Evolutionary conservation across 2,888 invertebrate species (phyloP).

Genomic region (Pollenia labialis): DNA sequence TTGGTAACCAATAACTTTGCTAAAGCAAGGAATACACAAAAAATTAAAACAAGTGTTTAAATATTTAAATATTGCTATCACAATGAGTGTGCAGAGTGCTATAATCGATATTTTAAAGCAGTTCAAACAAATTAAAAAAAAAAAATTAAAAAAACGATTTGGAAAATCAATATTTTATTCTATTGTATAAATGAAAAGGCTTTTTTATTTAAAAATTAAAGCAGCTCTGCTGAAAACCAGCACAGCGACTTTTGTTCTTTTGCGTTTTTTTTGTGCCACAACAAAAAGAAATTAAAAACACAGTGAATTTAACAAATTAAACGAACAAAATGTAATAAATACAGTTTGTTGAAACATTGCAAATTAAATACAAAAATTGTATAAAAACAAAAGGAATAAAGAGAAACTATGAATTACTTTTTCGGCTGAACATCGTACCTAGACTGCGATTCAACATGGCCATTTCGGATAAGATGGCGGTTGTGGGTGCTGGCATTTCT

Average conservation of each 20-base stretch:
- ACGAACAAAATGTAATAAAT: background rate
- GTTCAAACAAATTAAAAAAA: background rate
- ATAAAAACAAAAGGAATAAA: constrained; percentile 13
- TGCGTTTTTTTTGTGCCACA: background rate
- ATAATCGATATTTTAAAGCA: constrained; percentile 22
- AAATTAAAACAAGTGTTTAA: background rate
- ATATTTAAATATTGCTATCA: background rate
- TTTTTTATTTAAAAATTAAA: constrained; percentile 5
- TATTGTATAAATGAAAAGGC: constrained; percentile 5
- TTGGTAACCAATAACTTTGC: too few relatives aligned
- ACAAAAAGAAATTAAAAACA: background rate
- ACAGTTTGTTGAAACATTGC: constrained; percentile 34
- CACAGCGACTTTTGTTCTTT: constrained; percentile 5
- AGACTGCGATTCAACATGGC: constrained; percentile 82
- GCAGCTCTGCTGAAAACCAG: constrained; percentile 11
- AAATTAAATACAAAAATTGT: constrained; percentile 36
- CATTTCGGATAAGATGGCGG: constrained; percentile 87
- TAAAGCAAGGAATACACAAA: background rate
- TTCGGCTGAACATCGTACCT: constrained; percentile 75
- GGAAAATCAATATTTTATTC: constrained; percentile 48
- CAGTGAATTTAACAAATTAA: background rate
- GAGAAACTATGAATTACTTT: constrained; percentile 71
- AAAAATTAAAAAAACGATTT: too few relatives aligned
- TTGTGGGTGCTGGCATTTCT: constrained; percentile 95
- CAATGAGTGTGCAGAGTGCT: constrained; percentile 34